Base-by-base conservation (phyloP, 2,113 vertebrate species). In the Stercorarius parasiticus region DNA sequence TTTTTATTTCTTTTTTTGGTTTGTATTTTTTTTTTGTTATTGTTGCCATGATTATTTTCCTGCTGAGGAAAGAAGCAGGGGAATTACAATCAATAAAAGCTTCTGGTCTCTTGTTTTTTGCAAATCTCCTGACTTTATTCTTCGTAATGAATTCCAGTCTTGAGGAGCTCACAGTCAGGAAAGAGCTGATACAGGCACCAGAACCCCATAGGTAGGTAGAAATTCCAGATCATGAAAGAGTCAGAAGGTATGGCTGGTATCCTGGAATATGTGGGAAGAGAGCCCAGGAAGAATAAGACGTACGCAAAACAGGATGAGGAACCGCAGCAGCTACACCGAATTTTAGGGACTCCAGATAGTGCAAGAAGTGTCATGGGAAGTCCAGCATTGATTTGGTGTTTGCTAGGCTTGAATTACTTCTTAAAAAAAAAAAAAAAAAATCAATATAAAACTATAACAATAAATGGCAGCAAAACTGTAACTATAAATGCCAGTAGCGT, bases 31-130 rank as follows among this genome's bases (percentile, higher is more conserved):
- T 66, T 50, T 82, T 45, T 45, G 43, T 16, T 65, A 34, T 34
- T 81, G 11, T 78, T 93, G 56, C 70, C 15, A 6, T 82, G n/a
- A 36, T 86, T 55, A 16, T 71, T 78, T 87, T 80, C 45, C 83
- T n/a, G 74, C 92, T 96, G 92, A 94, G 21, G n/a, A 86, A 93
- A 83, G 61, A 90, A 96, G 86, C 65, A 47, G 76, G 52, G 65
- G 83, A 64, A 43, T 82, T 62, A 82, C 56, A 55, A 8, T 82
- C 59, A 85, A 58, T 92, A 85, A 91, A 94, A 83, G 15, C 50
- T 72, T 82, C 52, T 77, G 22, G 11, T 71, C 11, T 93, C 4
- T 74, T 62, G 18, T 70, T 78, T 88, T 76, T 65, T 21, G 2
- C n/a, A 36, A 45, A 40, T 59, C 32, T 92, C 36, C 45, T 89